Percentiles rank a stretch among this genome's conserved stretches.
phyloP scores from a whole-genome alignment of 2,113 vertebrate genomes.

The Oryzias melastigma region DNA sequence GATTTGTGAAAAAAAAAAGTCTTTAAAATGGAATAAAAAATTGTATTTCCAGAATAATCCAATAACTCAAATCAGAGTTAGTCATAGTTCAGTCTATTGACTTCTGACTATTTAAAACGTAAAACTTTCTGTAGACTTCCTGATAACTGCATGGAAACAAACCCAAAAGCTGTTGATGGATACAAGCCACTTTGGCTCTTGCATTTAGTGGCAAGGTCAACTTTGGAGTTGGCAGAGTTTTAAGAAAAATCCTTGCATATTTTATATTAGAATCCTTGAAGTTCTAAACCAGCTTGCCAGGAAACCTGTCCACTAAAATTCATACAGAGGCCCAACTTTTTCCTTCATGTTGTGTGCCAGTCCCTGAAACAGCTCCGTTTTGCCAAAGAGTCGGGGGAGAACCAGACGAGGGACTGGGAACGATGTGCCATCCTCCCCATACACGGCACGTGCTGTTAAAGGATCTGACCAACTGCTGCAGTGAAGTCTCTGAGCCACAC shows the following conservation, averaged over 20 bases:
- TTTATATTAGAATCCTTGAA: conserved; percentile 28
- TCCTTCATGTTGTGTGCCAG: conserved; percentile 50
- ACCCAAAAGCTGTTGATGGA: background rate
- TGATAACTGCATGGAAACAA: background rate
- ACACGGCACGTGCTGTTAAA: background rate
- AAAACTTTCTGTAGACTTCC: background rate
- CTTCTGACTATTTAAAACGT: background rate
- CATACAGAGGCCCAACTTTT: conserved; percentile 58
- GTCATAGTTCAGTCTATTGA: no score
- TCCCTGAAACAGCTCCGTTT: conserved; percentile 3
- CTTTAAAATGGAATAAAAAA: no score
- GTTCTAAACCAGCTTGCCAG: conserved; percentile 27
- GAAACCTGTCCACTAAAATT: conserved; percentile 41
- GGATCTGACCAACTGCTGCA: background rate
- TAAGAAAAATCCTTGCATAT: conserved; percentile 29
- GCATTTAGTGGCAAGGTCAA: conserved; percentile 32
- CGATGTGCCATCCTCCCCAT: background rate
- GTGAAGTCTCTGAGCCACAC: conserved; percentile 1
- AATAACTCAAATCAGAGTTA: no score
- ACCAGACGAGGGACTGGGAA: conserved; percentile 7
- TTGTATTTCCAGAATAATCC: no score
- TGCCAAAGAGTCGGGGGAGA: conserved; percentile 14
- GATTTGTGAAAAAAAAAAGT: no score
- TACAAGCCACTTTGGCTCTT: conserved; percentile 19
- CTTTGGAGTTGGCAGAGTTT: conserved; percentile 30